Evolutionary conservation across 1,140 invertebrate genomes (phyloP).

Genomic region (Drosophila nigrodunni): DNA sequence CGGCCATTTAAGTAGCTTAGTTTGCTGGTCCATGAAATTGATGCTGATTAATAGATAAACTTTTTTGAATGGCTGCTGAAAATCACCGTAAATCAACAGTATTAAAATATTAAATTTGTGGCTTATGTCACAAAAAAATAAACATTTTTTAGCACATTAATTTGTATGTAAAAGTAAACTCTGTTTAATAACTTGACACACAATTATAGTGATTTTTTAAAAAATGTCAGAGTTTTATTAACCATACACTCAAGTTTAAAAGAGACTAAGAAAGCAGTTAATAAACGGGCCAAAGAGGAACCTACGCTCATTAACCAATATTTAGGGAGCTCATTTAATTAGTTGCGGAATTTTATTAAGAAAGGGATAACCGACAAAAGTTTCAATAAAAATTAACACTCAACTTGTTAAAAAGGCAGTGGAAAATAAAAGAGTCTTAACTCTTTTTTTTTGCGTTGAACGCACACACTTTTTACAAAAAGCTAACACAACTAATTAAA

Average conservation of each 20-base stretch:
- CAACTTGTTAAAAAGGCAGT: constrained; percentile 51
- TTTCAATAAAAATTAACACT: constrained; percentile 61
- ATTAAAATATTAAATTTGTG: background rate
- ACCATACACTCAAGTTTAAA: background rate
- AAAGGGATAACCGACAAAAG: constrained; percentile 36
- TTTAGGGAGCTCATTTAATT: constrained; percentile 37
- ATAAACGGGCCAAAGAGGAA: background rate
- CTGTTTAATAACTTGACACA: too few species aligned
- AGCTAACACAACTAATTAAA: constrained; percentile 76
- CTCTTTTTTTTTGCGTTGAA: constrained; percentile 4
- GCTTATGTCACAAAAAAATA: background rate
- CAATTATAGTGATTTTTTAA: too few species aligned
- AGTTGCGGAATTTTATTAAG: constrained; percentile 29
- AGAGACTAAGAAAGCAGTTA: background rate
- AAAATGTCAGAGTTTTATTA: background rate
- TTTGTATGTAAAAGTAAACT: too few species aligned
- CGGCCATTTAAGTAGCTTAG: constrained; percentile 26
- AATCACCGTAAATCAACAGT: background rate
- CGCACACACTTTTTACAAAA: constrained; percentile 31
- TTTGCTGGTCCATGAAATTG: constrained; percentile 28
- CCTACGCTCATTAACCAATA: background rate
- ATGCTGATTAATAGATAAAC: constrained; percentile 37
- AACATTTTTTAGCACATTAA: too few species aligned
- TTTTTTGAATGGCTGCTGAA: constrained; percentile 7
- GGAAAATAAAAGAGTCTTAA: background rate